A percentile compares a stretch with the other conserved stretches of the same genome.
Conservation (phyloP, 2,797 vertebrate species). For the Sebastes kiyomatsui region DNA sequence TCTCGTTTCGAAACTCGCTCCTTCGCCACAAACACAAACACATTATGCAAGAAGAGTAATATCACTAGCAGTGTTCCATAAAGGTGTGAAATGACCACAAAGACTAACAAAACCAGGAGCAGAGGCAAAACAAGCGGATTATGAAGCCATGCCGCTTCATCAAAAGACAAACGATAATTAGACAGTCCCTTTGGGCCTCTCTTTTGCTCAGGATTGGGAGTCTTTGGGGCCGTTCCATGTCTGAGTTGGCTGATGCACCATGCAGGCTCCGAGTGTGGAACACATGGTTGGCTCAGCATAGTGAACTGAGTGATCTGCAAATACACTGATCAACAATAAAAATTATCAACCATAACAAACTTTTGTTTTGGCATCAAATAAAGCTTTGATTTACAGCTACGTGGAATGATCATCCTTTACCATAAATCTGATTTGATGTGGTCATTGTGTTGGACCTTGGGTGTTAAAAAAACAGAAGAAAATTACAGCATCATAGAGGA, state of each 20-base stretch:
- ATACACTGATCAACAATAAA: conserved; percentile 51
- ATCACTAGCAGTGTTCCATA: conserved; percentile 13
- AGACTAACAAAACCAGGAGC: conserved; percentile 5
- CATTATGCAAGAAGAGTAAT: conserved; percentile 38
- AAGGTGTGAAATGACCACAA: conserved; percentile 19
- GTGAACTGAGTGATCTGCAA: conserved; percentile 45
- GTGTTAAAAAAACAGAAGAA: not conserved
- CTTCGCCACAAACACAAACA: conserved; percentile 55
- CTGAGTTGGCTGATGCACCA: conserved; percentile 36
- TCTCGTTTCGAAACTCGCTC: conserved; percentile 36
- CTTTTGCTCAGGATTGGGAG: conserved; percentile 13
- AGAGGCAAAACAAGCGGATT: conserved; percentile 22
- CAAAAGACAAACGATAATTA: conserved; percentile 54
- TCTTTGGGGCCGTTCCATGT: conserved; percentile 42
- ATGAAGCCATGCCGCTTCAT: conserved; percentile 29
- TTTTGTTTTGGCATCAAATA: conserved; percentile 19
- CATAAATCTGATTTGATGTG: conserved; percentile 29
- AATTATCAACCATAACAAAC: conserved; percentile 46
- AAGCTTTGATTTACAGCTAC: not conserved
- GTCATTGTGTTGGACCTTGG: conserved; percentile 6
- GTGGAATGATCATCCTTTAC: not conserved
- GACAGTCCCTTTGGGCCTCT: conserved; percentile 39
- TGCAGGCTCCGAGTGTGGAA: conserved; percentile 31
- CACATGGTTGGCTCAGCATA: conserved; percentile 58
- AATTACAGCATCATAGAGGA: not conserved